Conservation (phyloP, 2,888 invertebrate species). For the Sepiola atlantica region DNA sequence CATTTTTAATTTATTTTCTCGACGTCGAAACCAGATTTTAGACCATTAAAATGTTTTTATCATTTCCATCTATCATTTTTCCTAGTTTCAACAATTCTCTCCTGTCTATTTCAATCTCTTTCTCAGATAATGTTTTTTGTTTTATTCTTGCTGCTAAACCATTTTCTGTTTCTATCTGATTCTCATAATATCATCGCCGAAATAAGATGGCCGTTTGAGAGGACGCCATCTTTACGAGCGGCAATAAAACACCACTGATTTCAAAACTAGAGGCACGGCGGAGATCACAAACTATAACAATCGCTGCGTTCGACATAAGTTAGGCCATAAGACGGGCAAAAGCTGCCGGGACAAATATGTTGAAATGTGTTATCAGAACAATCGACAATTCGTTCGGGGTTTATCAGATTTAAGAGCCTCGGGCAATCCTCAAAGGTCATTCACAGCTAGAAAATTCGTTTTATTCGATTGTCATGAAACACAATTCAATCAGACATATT, state of each 20-base stretch:
- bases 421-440: neutral
- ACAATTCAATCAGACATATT: neutral
- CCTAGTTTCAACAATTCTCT: neutral
- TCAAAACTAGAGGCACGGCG: neutral
- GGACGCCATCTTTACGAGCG: neutral
- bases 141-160: neutral
- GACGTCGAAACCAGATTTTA: too few relatives aligned
- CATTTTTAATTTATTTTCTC: too few relatives aligned
- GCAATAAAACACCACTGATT: conserved; percentile 32
- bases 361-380: conserved; percentile 18
- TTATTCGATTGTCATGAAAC: neutral
- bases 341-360: neutral
- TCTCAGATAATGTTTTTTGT: rapidly evolving
- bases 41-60: too few relatives aligned
- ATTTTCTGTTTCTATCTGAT: neutral
- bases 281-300: conserved; percentile 32
- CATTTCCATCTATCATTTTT: too few relatives aligned
- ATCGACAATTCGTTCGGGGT: neutral
- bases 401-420: neutral
- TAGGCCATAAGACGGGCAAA: neutral
- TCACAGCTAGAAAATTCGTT: neutral
- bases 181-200: neutral
- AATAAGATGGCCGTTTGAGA: neutral
- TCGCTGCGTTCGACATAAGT: neutral
- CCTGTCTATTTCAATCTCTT: neutral